Conservation (phyloP, 2,888 invertebrate species). For the Gari tellinella region DNA sequence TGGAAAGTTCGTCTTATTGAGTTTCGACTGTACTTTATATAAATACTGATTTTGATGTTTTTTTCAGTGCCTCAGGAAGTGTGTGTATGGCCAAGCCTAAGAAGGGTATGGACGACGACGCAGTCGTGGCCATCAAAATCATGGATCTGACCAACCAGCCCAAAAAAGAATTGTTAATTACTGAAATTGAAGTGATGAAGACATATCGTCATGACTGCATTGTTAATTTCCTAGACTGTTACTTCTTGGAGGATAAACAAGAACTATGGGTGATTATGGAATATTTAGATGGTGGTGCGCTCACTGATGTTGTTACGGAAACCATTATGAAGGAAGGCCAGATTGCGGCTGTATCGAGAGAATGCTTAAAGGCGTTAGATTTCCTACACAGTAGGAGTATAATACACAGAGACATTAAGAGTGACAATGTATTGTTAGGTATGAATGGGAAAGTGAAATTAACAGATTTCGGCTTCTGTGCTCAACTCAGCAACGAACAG, state of each 20-base stretch:
- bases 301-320: slow-evolving; percentile 98
- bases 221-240: slow-evolving; percentile 97
- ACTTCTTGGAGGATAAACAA: slow-evolving; percentile 92
- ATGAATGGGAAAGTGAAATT: slow-evolving; percentile 91
- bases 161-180: slow-evolving; percentile 97
- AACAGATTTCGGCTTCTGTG: slow-evolving; percentile 98
- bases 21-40: too few relatives aligned
- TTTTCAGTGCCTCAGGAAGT: slow-evolving; percentile 91
- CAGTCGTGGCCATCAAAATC: slow-evolving; percentile 96
- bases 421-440: slow-evolving; percentile 97
- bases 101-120: slow-evolving; percentile 86
- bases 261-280: slow-evolving; percentile 99
- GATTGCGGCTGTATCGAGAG: slow-evolving; percentile 97
- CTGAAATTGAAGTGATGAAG: slow-evolving; percentile 90
- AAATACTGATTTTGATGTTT: too few relatives aligned
- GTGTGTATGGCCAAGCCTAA: slow-evolving; percentile 95
- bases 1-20: too few relatives aligned
- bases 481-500: slow-evolving; percentile 96
- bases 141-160: slow-evolving; percentile 97
- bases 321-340: slow-evolving; percentile 98
- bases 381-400: slow-evolving; percentile 94
- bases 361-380: slow-evolving; percentile 94
- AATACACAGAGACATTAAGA: slow-evolving; percentile 93
- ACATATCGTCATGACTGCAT: slow-evolving; percentile 94
- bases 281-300: slow-evolving; percentile 92